Base-by-base conservation (phyloP, 1,140 invertebrate species). In the Belonocnema kinseyi region DNA sequence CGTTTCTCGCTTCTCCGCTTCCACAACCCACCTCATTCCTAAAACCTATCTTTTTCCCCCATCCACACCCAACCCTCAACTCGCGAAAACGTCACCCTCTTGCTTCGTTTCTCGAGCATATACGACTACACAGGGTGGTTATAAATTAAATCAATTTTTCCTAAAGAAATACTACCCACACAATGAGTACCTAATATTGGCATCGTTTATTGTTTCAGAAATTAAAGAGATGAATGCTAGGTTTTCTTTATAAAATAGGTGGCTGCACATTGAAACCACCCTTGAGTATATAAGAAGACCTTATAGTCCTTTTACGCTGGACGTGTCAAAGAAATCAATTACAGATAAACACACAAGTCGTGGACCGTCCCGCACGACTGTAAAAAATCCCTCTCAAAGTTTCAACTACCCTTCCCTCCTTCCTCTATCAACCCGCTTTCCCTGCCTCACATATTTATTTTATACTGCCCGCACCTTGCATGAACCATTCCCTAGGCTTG, bases 301-400 rank as follows among this genome's bases (percentile, higher is more conserved):
- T 85, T 50, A 72, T 78, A 79, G 84, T 84, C 82, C 83, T 85
- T 87, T 86, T 78, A 79, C 79, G 80, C 81, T 76, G 82, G 79
- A 81, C 80, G 80, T 88, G 87, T 89, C 86, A 88, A 89, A 89
- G 86, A 89, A 89, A 89, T 89, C 87, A 89, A 89, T 89, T 88
- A 89, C 82, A 81, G 84, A 78, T 77, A 84, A 84, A 86, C 82
- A 82, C 85, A 85, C 80, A 82, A 81, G 81, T 77, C 77, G 72
- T 77, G 74, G 10, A 52, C 72, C 70, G 50, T 76, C 79, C 75
- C 76, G 73, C 8, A 52, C 72, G 58, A 50, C 73, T 73, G 70
- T 74, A 75, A 75, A 79, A 73, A 74, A 73, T 78, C 74, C 79
- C 77, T 78, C 80, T 75, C 56, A 14, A 61, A 61, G 26, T 61